phyloP scores from a whole-genome alignment of 2,888 invertebrate genomes.

The Lithophane semibrunnea region DNA sequence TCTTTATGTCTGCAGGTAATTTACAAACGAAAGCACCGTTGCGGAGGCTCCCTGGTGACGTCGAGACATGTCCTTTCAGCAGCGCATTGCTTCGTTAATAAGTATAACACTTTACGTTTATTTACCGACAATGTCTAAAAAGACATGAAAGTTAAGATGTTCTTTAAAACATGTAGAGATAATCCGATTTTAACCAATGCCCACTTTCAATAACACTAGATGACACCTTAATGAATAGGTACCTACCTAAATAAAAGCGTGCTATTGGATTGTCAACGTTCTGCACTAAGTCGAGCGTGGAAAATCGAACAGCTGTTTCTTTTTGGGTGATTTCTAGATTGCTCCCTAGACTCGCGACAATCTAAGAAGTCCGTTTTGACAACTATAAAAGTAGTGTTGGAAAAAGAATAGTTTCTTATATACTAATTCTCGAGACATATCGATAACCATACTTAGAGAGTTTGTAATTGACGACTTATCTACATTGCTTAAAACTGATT shows the following conservation, averaged over 20 bases:
- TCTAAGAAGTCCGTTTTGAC: too few species aligned
- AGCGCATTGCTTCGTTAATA: slow-evolving; percentile 81
- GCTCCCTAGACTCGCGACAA: too few species aligned
- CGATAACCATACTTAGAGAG: too few species aligned
- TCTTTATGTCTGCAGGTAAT: slow-evolving; percentile 70
- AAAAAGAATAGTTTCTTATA: too few species aligned
- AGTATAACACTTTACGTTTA: slow-evolving; percentile 67
- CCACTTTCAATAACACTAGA: neutral
- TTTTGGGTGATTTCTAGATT: too few species aligned
- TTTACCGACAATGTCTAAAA: neutral
- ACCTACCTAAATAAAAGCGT: neutral
- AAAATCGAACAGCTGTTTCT: neutral
- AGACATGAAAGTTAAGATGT: neutral
- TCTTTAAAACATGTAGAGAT: neutral
- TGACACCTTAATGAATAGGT: neutral
- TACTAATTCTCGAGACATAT: too few species aligned
- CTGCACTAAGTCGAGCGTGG: neutral
- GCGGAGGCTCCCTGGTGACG: slow-evolving; percentile 82
- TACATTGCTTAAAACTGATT: too few species aligned
- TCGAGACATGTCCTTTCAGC: slow-evolving; percentile 79
- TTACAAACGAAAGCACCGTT: slow-evolving; percentile 67
- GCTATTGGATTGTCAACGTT: neutral
- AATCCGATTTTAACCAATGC: too few species aligned
- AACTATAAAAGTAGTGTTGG: too few species aligned
- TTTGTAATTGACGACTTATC: too few species aligned